Conservation (phyloP, 2,113 vertebrate species). For the Phylloscopus whistleri region DNA sequence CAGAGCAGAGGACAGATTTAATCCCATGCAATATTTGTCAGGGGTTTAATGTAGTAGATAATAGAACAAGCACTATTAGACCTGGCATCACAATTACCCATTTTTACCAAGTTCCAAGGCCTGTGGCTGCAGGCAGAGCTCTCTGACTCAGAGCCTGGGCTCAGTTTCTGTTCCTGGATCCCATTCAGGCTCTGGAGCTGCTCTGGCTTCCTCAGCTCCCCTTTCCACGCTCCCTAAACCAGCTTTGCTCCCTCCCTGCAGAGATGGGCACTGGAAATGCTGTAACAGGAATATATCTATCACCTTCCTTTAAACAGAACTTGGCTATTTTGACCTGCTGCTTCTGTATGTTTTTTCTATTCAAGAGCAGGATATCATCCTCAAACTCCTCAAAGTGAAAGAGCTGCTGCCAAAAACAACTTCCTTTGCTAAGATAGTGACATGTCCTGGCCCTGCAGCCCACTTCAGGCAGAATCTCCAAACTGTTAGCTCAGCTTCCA, state of each 20-base stretch:
- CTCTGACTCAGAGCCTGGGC: neutral
- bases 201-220: neutral
- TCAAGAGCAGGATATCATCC: neutral
- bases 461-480: neutral
- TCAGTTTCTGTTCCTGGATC: neutral
- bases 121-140: neutral
- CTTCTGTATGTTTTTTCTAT: neutral
- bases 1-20: slow-evolving; percentile 25
- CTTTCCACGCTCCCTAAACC: neutral
- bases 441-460: neutral
- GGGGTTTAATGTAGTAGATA: slow-evolving; percentile 13
- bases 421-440: neutral
- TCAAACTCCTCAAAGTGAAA: neutral
- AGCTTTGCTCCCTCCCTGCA: neutral
- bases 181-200: neutral
- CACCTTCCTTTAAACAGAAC: neutral
- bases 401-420: neutral
- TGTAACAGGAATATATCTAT: neutral
- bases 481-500: neutral
- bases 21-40: slow-evolving; percentile 52
- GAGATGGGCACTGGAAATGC: neutral
- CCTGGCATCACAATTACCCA: neutral
- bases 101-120: neutral
- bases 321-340: neutral
- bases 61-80: neutral